Base-by-base conservation (phyloP, 2,113 vertebrate genomes). In the Myrmecophaga tridactyla region DNA sequence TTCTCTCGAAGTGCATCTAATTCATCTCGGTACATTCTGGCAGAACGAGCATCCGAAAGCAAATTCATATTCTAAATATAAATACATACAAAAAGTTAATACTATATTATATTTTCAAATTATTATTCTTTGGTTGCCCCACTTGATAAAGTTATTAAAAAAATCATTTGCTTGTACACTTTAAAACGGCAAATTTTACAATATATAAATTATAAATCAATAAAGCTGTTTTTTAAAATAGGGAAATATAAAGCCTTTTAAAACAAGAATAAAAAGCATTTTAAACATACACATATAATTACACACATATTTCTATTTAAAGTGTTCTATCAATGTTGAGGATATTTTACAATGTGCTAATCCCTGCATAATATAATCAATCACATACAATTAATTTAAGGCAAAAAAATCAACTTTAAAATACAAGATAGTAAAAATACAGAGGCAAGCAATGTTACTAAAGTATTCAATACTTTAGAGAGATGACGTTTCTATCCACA, bases 1-100 rank as follows among this genome's bases (percentile, higher is more conserved):
- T 99, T 99, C 97, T 99, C 99, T 95, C 99, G 97, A 43, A 99
- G 98, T 0, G 98, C 99, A 41, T 99, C 99, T 96, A 99, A 98
- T 98, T 99, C 99, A n/a, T 99, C 99, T 21, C 99, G 98, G 87
- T 99, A 99, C 48, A 99, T 99, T 95, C 99, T 97, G 72, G 99
- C 99, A 6, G 99, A 99, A 65, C 99, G 99, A 6, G 99, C 99
- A 23, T 99, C 99, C 0, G 99, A 99, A 93, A 99, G 97, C 98
- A 99, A 98, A 98, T 98, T 99, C 98, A 99, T 99, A 95, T 99
- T 99, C 99, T 99, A 98, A 90, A 83, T 48, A 94, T 46, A 97
- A 97, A 97, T 0, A 96, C 6, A 72, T n/a, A 75, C 77, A 39
- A 65, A 3, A 84, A 39, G 51, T 69, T 81, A 90, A 46, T 56